Evolutionary conservation across 23 tunicate genomes (phyloP), one percentile per base, ranked within the genome.

Genomic region (Botrylloides violaceus): DNA sequence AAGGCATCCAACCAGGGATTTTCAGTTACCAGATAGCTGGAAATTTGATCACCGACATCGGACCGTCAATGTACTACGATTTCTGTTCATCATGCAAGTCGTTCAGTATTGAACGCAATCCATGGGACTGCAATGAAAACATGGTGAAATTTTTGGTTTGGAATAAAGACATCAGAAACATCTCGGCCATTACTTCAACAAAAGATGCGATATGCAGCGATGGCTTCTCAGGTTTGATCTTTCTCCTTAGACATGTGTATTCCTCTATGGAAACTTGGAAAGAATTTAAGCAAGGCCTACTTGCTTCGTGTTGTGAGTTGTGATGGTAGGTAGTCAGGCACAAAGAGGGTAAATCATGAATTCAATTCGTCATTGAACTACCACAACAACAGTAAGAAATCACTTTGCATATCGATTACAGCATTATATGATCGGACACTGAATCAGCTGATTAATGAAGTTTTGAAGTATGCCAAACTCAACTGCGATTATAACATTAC

Each of bases 111-210:
- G 78, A 71, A 26, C 72, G 63, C 83, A 87, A 87, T 53, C 96
- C 87, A 15, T 87, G 96, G 96, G 74, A 57, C 12, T 87, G 96
- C 78, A 83, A 87, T 64, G 72, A 76, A 34, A 61, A 87, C 55
- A 56, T 87, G 53, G 32, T 75, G 1, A 75, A 61, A 20, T 53
- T 75, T 32, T 26, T 75, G 73, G 26, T 61, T 5, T 75, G 79
- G 79, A 12, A 27, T 3, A 63, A 34, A 7, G 33, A 63, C 20
- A 4, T 4, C 36, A 29, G 33, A 27, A 28, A 27, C 35, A 63
- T 4, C 12, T 23, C 23, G 33, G 29, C 70, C 32, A 4, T 63
- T 25, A 27, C 36, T 27, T 12, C 70, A 15, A 33, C 34, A 7
- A 63, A 4, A 29, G 20, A 29, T 29, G 70, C 33, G 36, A 28